Conservation (phyloP, 2,797 vertebrate species). For the Alca torda region DNA sequence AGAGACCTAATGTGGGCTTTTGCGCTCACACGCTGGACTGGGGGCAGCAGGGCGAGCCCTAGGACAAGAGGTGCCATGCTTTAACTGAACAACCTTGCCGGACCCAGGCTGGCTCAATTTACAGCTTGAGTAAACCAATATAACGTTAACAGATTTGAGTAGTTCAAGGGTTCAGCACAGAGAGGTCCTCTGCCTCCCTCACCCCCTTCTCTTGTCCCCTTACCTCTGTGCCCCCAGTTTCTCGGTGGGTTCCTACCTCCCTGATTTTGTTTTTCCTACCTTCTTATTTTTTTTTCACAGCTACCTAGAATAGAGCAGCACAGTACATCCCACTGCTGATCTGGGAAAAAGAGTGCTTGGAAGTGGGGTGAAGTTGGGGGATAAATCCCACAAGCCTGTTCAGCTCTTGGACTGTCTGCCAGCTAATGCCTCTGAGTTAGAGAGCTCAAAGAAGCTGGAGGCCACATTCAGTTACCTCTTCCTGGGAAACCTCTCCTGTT, state of each 20-base stretch:
- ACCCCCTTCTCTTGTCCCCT: background rate
- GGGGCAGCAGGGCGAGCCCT: background rate
- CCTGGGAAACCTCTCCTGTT: background rate
- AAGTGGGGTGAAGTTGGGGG: background rate
- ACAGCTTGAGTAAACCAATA: background rate
- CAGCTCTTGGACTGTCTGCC: background rate
- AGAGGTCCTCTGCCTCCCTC: background rate
- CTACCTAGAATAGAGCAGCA: background rate
- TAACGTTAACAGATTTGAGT: background rate
- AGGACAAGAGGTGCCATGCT: background rate
- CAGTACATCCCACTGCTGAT: background rate
- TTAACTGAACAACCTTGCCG: background rate
- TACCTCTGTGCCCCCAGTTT: background rate
- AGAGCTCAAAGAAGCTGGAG: background rate
- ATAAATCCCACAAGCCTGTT: background rate
- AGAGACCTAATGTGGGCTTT: background rate
- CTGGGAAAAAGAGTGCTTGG: background rate
- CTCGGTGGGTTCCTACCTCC: background rate
- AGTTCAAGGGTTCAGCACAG: background rate
- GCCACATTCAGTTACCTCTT: background rate
- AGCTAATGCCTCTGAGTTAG: background rate
- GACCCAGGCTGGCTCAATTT: background rate
- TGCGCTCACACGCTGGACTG: background rate
- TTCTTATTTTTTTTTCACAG: background rate
- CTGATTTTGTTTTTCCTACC: background rate